Base-by-base conservation (phyloP, 2,888 invertebrate species). In the Schizaphis graminum region DNA sequence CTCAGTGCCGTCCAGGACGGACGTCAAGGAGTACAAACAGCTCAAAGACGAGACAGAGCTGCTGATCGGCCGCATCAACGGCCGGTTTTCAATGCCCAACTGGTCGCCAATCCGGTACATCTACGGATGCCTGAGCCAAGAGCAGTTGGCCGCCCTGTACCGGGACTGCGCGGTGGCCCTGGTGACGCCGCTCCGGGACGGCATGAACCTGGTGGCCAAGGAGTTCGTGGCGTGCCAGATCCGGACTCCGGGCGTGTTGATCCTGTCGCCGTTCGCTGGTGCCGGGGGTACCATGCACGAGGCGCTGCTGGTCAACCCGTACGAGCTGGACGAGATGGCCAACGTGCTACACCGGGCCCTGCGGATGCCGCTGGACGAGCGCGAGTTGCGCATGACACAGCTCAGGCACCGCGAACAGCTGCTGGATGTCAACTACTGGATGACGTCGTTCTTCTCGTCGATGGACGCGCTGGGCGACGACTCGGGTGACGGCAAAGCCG, bases 31-130 rank as follows among this genome's bases (percentile, higher is more conserved):
- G 91, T 96, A 96, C 95, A 96, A 96, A 95, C 96, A 95, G 86
- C 95, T 96, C 94, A 96, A 96, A 94, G 96, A 96, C 94, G 96
- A 96, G 94, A 95, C 96, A 94, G 96, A 96, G 94, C 96, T 96
- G 94, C 95, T 96, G 61, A 96, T 96, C 89, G 96, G 96, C 21
- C 95, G 96, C 85, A 96, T 96, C 84, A 96, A 96, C 95, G 96
- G 96, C 10, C 95, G 95, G n/a, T 96, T 96, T 95, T 96, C 96
- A 10, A 96, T 95, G 61, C 95, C 96, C 24, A 96, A 96, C 91
- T 96, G 96, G 96, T 96, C 96, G 8, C 96, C 96, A 8, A 96
- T 96, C 93, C 95, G 96, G 57, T 96, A 96, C 95, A 96, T 96
- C 94, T 96, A 96, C 95, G 96, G 96, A 0, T 96, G 96, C 94